Base-by-base conservation (phyloP, 2,888 invertebrate genomes). In the Baccha elongata region DNA sequence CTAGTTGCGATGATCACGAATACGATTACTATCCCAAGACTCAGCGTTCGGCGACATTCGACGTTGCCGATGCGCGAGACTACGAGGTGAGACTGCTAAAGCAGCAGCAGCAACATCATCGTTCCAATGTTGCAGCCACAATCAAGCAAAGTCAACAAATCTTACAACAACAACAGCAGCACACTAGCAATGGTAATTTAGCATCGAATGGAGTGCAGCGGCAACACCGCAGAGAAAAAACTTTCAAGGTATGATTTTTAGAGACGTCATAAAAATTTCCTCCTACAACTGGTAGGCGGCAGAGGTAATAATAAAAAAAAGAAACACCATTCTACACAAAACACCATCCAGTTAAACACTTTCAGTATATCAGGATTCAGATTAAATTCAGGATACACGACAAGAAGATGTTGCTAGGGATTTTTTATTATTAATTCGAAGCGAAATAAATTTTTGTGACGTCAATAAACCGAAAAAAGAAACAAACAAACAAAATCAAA, bases 261-360 rank as follows among this genome's bases (percentile, higher is more conserved):
- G 90, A 90, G 90, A 90, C 91, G 90, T 91, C 90, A 90, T 90
- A 91, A 90, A 89, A 90, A 89, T 90, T 88, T 89, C 86, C 88
- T 85, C 86, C 86, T 73, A 72, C 84, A 37, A 69, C 15, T 11
- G 29, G 62, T 71, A 76, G 78, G 78, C 60, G 81, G 76, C 78
- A 78, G 78, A 83, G 83, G 73, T 68, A 83, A 83, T 83, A 83
- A 83, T 83, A 83, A 83, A 83, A 83, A 83, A 83, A 83, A 83
- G n/a, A n/a, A n/a, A 46, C 64, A 64, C 46, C 10, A 64, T 21
- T 64, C 50, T 35, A 68, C 67, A 71, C 72, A 44, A 58, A 60
- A 62, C 79, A 79, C 46, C 69, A 68, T 44, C n/a, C 60, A 60
- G 26, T 44, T 44, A 44, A 11, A 74, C 73, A 67, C 52, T 60